Evolutionary conservation across 2,888 invertebrate species (phyloP).

Genomic region (Augiades crinisus): DNA sequence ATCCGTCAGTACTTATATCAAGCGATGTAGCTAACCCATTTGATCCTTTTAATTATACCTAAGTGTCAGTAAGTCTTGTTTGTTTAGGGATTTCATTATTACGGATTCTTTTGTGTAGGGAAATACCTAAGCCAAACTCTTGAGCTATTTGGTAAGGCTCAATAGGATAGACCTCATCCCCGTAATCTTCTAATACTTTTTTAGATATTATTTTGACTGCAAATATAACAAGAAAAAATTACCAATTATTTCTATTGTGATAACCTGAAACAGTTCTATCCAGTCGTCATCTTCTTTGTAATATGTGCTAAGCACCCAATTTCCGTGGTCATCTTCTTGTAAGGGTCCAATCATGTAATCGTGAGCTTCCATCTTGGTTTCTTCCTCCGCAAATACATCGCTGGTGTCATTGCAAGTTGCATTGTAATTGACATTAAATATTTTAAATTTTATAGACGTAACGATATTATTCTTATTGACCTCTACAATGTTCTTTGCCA

Average conservation of each 20-base stretch:
- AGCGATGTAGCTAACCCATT: too few species aligned
- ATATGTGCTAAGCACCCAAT: slow-evolving; percentile 63
- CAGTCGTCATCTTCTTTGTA: slow-evolving; percentile 44
- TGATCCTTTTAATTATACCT: too few species aligned
- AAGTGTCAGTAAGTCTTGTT: too few species aligned
- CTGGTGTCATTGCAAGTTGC: slow-evolving; percentile 22
- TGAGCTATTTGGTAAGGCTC: too few species aligned
- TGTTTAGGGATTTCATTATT: too few species aligned
- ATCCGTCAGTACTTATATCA: too few species aligned
- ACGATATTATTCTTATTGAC: neutral
- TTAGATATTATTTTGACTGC: too few species aligned
- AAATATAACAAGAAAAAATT: too few species aligned
- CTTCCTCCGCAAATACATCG: slow-evolving; percentile 33
- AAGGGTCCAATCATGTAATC: slow-evolving; percentile 63
- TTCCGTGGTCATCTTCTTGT: slow-evolving; percentile 53
- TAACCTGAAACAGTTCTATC: slow-evolving; percentile 60
- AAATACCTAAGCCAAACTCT: too few species aligned
- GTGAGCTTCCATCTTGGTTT: slow-evolving; percentile 38
- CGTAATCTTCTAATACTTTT: too few species aligned
- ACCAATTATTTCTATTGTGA: slow-evolving; percentile 59
- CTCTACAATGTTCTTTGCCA: neutral
- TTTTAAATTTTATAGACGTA: slow-evolving; percentile 30
- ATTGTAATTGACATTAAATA: slow-evolving; percentile 38
- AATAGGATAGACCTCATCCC: too few species aligned
- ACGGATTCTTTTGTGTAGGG: too few species aligned